Evolutionary conservation across 2,113 vertebrate genomes (phyloP), one percentile per base, ranked within the genome.

Genomic region (Hystrix brachyura): DNA sequence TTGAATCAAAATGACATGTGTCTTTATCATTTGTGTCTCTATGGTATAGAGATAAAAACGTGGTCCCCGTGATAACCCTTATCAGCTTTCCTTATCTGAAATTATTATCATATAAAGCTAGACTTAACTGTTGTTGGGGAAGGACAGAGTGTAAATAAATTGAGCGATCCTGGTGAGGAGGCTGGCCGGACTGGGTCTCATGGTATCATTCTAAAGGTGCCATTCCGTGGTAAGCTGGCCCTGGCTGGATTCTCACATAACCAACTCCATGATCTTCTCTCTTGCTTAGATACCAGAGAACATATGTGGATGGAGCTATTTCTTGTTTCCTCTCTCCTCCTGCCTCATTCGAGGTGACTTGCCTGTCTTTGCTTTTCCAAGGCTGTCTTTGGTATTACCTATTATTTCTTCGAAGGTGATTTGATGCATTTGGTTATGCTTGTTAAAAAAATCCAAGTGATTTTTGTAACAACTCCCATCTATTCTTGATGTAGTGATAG

Each of bases 41-140:
- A 87, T 96, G 84, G 84, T 57, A 87, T 96, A 84, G 84, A 27
- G 80, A 95, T 12, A 91, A 80, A 67, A 87, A 79, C 51, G 18
- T 94, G 72, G 60, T 80, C 53, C 57, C 71, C 9, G 51, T 82
- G 59, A 64, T 0, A 64, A 96, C 90, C 67, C 87, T 79, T 72
- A 51, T 95, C 90, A 90, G n/a, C 81, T 94, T n/a, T 79, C 34
- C 76, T 13, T 25, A 48, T 25, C 62, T 87, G 88, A 96, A 62
- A 80, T 92, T 51, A 87, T 80, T 83, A 76, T 19, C 25, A 46
- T 83, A 55, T 60, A 85, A 92, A 92, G 83, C 83, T 82, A 95
- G 88, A 90, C 38, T 62, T 57, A 38, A 43, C 51, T 78, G 55
- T 32, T 48, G n/a, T 78, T 81, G 21, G 34, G 81, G 67, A 81